phyloP scores from a whole-genome alignment of 2,888 invertebrate species.

The Caenorhabditis macrosperma region DNA sequence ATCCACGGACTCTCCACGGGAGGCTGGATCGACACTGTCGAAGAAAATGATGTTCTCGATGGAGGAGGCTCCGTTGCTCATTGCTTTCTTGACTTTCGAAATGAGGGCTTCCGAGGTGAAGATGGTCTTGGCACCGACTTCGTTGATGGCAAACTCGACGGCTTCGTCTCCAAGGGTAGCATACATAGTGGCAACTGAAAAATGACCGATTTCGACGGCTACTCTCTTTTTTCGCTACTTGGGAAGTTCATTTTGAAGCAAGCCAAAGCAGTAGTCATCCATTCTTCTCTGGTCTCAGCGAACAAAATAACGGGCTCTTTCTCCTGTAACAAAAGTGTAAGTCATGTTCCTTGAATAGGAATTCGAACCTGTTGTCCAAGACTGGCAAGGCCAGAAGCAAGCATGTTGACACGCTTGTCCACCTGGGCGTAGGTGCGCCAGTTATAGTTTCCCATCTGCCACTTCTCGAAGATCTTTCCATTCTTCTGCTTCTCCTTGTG shows the following conservation, averaged over 20 bases:
- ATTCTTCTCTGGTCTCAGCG: constrained; percentile 97
- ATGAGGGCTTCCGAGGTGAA: constrained; percentile 91
- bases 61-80: constrained; percentile 70
- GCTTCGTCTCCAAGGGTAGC: constrained; percentile 97
- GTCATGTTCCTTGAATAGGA: too few species aligned
- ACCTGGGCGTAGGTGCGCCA: constrained; percentile 73
- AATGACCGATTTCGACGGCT: background rate
- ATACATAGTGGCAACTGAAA: constrained; percentile 93
- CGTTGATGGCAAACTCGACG: constrained; percentile 95
- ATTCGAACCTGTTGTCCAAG: constrained; percentile 83
- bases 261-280: constrained; percentile 96
- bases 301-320: constrained; percentile 88
- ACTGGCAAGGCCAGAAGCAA: constrained; percentile 86
- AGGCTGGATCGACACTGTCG: constrained; percentile 68
- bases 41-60: constrained; percentile 77
- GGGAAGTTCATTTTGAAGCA: constrained; percentile 95
- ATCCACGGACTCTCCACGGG: constrained; percentile 60
- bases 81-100: constrained; percentile 71
- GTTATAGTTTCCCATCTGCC: constrained; percentile 77
- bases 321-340: constrained; percentile 63
- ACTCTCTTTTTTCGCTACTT: constrained; percentile 81
- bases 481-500: constrained; percentile 95
- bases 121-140: constrained; percentile 93
- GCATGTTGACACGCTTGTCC: constrained; percentile 66
- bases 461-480: constrained; percentile 94